Evolutionary conservation across 2,888 invertebrate species (phyloP).

Genomic region (Rotaria magnacalcarata): DNA sequence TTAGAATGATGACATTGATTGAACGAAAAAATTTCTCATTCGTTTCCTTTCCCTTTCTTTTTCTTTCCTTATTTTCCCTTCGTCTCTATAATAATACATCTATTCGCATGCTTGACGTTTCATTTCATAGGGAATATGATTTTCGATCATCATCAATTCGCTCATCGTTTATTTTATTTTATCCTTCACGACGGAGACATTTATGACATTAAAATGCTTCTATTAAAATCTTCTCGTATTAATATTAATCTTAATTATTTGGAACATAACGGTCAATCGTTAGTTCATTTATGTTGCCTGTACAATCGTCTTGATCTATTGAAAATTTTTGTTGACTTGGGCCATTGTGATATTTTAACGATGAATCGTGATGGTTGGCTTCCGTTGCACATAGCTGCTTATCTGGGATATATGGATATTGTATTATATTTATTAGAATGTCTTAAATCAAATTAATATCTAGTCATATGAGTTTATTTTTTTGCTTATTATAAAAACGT

Average conservation of each 20-base stretch:
- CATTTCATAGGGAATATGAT: background rate
- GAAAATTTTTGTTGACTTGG: background rate
- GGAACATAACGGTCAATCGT: background rate
- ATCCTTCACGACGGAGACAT: background rate
- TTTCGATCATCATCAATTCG: slow-evolving; percentile 12
- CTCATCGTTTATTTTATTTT: background rate
- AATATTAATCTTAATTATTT: background rate
- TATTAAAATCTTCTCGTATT: background rate
- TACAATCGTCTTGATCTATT: background rate
- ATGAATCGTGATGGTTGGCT: background rate
- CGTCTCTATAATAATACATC: background rate
- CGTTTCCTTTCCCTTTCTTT: too few relatives aligned
- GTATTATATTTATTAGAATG: background rate
- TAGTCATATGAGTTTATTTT: too few relatives aligned
- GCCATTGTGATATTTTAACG: background rate
- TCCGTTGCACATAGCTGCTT: background rate
- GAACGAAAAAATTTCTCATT: too few relatives aligned
- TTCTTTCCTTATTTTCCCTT: background rate
- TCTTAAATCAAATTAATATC: background rate
- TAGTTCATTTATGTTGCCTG: background rate
- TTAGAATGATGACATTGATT: too few relatives aligned
- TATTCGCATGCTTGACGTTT: background rate
- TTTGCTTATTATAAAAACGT: background rate
- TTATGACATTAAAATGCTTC: background rate
- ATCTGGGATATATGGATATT: background rate